These are phyloP conservation scores for Nibea coibor DNA, from an alignment of 2,113 vertebrate genomes.

Conservation along the genomic window DNA sequence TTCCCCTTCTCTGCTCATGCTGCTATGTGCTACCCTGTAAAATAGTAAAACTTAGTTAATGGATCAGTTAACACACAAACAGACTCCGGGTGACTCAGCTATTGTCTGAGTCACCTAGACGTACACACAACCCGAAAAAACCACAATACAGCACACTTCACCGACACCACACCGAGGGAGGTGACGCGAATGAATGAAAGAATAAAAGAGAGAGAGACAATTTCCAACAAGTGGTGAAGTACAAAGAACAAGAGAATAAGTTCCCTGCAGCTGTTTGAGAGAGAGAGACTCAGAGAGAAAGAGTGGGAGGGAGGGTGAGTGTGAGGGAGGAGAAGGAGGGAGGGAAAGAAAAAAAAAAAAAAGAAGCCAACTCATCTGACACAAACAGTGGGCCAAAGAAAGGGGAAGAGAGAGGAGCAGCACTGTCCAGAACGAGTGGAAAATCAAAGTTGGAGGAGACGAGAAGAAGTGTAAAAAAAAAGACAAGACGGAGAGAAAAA, in stretches of 20 bases:
- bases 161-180: slow-evolving; percentile 19
- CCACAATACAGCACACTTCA: background rate
- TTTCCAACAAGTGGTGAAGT: slow-evolving; percentile 25
- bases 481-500: slow-evolving; percentile 21
- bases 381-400: slow-evolving; percentile 75
- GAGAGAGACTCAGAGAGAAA: slow-evolving; percentile 27
- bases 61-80: background rate
- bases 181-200: slow-evolving; percentile 20
- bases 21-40: slow-evolving; percentile 22
- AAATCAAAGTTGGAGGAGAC: slow-evolving; percentile 54
- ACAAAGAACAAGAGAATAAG: slow-evolving; percentile 56
- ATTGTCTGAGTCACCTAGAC: slow-evolving; percentile 31
- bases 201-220: slow-evolving; percentile 1
- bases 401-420: slow-evolving; percentile 65
- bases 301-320: slow-evolving; percentile 10
- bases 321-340: slow-evolving; percentile 34
- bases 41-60: slow-evolving; percentile 29
- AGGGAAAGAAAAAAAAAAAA: slow-evolving; percentile 9
- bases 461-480: slow-evolving; percentile 34
- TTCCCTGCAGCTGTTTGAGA: slow-evolving; percentile 71
- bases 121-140: background rate
- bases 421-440: slow-evolving; percentile 52
- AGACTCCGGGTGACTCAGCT: slow-evolving; percentile 23
- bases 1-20: slow-evolving; percentile 55
- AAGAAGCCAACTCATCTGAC: slow-evolving; percentile 81